phyloP scores from a whole-genome alignment of 2,113 vertebrate genomes.

The Helogale parvula region DNA sequence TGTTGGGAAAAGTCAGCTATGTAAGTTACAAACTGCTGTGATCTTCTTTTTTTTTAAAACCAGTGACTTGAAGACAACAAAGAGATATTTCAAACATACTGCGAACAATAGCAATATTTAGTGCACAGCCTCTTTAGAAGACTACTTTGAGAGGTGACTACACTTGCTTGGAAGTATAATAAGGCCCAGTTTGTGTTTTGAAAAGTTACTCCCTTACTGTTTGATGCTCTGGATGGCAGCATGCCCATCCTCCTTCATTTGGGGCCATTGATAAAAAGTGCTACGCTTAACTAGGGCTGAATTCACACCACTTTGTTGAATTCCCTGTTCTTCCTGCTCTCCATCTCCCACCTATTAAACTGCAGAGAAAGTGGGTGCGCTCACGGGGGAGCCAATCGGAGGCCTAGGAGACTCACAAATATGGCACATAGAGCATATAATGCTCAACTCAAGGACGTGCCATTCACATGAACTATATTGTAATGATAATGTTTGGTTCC shows the following conservation, averaged over 20 bases:
- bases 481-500: neutral
- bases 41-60: neutral
- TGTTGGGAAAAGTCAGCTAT: neutral
- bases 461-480: neutral
- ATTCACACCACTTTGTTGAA: neutral
- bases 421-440: rapidly evolving
- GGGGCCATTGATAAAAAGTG: neutral
- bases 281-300: neutral
- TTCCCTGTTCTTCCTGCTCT: neutral
- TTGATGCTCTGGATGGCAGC: neutral
- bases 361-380: neutral
- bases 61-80: conserved; percentile 7
- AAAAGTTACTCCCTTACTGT: neutral
- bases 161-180: neutral
- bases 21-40: neutral
- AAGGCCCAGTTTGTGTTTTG: neutral
- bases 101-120: conserved; percentile 32
- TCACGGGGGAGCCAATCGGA: neutral
- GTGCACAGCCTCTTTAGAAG: neutral
- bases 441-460: neutral
- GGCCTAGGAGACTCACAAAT: neutral
- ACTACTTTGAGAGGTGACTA: neutral
- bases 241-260: neutral
- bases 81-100: conserved; percentile 24
- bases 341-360: neutral